Percentiles rank a stretch among this genome's conserved stretches.
Conservation (phyloP, 2,113 vertebrate genomes). For the Semicossyphus pulcher region DNA sequence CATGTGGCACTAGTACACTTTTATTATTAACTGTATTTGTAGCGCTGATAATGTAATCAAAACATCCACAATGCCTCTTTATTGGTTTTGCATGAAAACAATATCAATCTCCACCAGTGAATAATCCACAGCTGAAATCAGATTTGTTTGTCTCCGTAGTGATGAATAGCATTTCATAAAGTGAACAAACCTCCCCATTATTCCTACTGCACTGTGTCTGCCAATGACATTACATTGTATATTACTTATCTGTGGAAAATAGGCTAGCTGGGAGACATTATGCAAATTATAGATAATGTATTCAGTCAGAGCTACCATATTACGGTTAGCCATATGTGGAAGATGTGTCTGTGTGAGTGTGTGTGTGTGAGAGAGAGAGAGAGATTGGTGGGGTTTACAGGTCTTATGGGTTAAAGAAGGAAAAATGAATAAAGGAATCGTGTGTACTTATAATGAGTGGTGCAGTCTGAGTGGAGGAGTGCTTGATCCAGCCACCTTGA, state of each 20-base stretch:
- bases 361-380: constrained; percentile 51
- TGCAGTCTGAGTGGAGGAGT: no score
- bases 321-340: constrained; percentile 65
- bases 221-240: constrained; percentile 75
- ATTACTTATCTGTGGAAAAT: constrained; percentile 80
- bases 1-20: constrained; percentile 40
- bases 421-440: constrained; percentile 65
- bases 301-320: constrained; percentile 74
- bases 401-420: no score
- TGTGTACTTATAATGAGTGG: no score
- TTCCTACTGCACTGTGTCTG: constrained; percentile 62
- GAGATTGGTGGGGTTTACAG: background rate
- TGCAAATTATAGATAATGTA: constrained; percentile 80
- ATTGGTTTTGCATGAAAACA: constrained; percentile 80
- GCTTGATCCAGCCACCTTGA: no score
- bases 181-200: constrained; percentile 76
- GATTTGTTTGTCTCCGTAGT: constrained; percentile 80
- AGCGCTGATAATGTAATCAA: constrained; percentile 68
- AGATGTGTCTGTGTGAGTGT: constrained; percentile 15
- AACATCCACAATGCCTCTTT: constrained; percentile 65
- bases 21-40: constrained; percentile 66
- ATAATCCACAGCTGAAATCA: constrained; percentile 75
- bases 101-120: constrained; percentile 73
- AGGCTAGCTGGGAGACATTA: constrained; percentile 78
- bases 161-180: constrained; percentile 85